These are phyloP conservation scores for Silurus glanis DNA, from an alignment of 2,113 vertebrate species.

Conservation along the genomic window DNA sequence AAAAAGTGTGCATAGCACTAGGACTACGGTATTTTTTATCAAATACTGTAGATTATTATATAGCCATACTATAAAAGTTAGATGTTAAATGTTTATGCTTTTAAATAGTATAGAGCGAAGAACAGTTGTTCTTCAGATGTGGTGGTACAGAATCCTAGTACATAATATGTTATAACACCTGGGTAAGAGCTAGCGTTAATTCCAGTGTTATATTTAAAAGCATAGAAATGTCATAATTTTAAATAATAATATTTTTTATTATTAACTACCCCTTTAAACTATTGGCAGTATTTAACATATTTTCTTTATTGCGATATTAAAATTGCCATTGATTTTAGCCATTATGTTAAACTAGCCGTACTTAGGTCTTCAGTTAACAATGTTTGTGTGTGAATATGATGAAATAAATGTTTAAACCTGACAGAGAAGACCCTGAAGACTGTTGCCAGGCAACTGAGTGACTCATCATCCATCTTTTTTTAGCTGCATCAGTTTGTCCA, in stretches of 20 bases:
- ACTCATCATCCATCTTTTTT: constrained; percentile 47
- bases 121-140: background rate
- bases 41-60: background rate
- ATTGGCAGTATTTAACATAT: background rate
- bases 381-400: background rate
- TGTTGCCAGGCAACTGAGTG: constrained; percentile 49
- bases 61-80: background rate
- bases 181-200: background rate
- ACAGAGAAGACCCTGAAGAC: constrained; percentile 18
- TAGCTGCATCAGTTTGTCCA: constrained; percentile 22
- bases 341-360: background rate
- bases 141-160: background rate
- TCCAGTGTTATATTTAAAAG: background rate
- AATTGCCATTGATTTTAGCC: background rate
- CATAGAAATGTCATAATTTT: background rate
- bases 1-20: background rate
- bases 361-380: background rate
- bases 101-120: background rate
- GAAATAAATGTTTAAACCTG: background rate
- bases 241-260: background rate
- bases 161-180: background rate
- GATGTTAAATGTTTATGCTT: background rate
- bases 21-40: background rate
- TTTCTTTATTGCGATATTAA: background rate
- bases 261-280: background rate